Percentiles rank a stretch among this genome's conserved stretches.
Evolutionary conservation across 2,797 vertebrate genomes (phyloP).

Genomic region (Darevskia nairensis): DNA sequence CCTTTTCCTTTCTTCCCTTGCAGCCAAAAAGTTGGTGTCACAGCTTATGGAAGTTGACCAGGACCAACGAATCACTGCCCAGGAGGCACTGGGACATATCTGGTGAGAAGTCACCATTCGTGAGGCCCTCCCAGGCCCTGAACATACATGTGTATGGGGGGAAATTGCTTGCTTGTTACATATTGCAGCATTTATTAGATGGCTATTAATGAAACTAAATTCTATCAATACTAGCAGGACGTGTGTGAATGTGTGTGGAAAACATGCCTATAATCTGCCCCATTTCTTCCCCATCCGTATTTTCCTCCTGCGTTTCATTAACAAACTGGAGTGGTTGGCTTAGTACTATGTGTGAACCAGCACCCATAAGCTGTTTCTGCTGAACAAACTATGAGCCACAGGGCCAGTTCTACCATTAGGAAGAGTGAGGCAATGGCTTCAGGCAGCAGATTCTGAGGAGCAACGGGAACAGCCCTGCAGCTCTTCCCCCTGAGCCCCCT

Average conservation of each 20-base stretch:
- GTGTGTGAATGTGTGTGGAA: neutral
- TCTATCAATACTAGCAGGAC: neutral
- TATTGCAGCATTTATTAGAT: neutral
- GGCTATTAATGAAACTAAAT: neutral
- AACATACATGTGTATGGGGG: neutral
- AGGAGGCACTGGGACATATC: constrained; percentile 87
- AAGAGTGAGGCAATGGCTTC: too few relatives aligned
- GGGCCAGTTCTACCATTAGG: too few relatives aligned
- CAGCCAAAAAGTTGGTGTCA: constrained; percentile 88
- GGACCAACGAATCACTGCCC: constrained; percentile 87
- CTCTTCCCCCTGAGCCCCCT: too few relatives aligned
- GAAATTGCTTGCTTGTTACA: neutral
- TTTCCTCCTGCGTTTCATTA: neutral
- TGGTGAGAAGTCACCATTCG: constrained; percentile 74
- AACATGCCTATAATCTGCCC: neutral
- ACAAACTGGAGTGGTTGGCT: neutral
- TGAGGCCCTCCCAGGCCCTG: neutral
- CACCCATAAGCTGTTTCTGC: too few relatives aligned
- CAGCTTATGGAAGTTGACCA: constrained; percentile 89
- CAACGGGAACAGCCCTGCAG: too few relatives aligned
- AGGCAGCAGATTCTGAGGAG: too few relatives aligned
- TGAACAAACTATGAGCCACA: too few relatives aligned
- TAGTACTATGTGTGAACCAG: too few relatives aligned
- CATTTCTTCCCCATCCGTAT: neutral
- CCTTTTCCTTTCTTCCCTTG: neutral